These are phyloP conservation scores for Haliclystus octoradiatus DNA, from an alignment of 30 jellyfish, hydroid and myxozoan genomes.

Conservation along the genomic window DNA sequence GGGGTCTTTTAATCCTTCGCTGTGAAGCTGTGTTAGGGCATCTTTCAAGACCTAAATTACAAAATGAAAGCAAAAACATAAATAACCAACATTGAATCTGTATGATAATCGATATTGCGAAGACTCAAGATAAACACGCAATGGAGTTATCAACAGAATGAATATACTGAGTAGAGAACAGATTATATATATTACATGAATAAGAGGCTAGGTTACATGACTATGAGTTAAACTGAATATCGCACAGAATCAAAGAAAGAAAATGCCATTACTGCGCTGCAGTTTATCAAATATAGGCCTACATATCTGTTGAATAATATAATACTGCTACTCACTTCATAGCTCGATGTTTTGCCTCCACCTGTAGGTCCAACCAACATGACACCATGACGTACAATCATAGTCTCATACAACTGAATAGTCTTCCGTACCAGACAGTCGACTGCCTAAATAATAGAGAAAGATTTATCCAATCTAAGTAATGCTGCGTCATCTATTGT, in stretches of 20 bases:
- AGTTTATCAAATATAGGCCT: not conserved
- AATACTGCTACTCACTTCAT: slow-evolving; percentile 30
- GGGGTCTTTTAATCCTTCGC: slow-evolving; percentile 48
- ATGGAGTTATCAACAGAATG: too few relatives aligned
- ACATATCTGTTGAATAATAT: not conserved
- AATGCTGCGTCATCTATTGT: not conserved
- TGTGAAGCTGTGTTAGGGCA: slow-evolving; percentile 53
- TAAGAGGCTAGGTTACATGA: too few relatives aligned
- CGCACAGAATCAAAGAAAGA: too few relatives aligned
- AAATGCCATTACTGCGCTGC: not conserved
- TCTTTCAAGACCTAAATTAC: slow-evolving; percentile 69
- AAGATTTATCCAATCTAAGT: too few relatives aligned
- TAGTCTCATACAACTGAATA: slow-evolving; percentile 90
- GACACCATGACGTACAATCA: slow-evolving; percentile 96
- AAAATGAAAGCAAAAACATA: too few relatives aligned
- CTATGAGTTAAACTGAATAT: too few relatives aligned
- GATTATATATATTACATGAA: too few relatives aligned
- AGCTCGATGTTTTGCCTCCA: slow-evolving; percentile 94
- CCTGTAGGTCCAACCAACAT: slow-evolving; percentile 99
- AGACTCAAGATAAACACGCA: too few relatives aligned
- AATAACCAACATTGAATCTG: too few relatives aligned
- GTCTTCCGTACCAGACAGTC: slow-evolving; percentile 78
- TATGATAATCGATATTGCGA: too few relatives aligned
- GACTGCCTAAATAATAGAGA: slow-evolving; percentile 31
- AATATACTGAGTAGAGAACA: too few relatives aligned